A percentile compares a stretch with the other conserved stretches of the same genome.
Evolutionary conservation across 2,113 vertebrate species (phyloP).

Genomic region (Epinephelus cyanopodus): DNA sequence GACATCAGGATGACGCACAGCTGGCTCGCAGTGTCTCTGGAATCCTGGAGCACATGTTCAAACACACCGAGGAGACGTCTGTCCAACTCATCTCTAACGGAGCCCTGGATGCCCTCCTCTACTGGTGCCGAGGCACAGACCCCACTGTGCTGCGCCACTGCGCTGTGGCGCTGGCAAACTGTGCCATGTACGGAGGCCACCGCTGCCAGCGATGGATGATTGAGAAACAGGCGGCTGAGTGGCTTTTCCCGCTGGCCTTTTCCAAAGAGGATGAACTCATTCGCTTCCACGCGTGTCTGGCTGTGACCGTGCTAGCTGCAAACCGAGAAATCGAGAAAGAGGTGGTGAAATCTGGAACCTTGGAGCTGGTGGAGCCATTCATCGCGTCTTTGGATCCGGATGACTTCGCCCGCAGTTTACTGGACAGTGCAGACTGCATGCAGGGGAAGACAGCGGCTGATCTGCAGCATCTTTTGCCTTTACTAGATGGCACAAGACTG

Average conservation of each 20-base stretch:
- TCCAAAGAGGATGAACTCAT: conserved; percentile 94
- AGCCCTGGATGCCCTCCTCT: conserved; percentile 93
- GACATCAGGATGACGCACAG: conserved; percentile 89
- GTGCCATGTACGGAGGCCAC: conserved; percentile 95
- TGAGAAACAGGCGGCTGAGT: conserved; percentile 93
- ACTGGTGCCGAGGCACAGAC: conserved; percentile 95
- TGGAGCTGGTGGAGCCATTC: conserved; percentile 97
- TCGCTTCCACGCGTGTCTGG: conserved; percentile 94
- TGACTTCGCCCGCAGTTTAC: conserved; percentile 88
- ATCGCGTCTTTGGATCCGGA: conserved; percentile 94
- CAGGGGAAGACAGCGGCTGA: conserved; percentile 93
- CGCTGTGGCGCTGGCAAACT: conserved; percentile 94
- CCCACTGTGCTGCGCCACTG: conserved; percentile 92
- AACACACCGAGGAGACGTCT: conserved; percentile 96
- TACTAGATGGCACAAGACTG: conserved; percentile 92
- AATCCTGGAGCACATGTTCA: conserved; percentile 99
- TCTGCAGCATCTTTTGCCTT: conserved; percentile 91
- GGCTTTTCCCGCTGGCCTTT: conserved; percentile 97
- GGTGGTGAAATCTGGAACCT: conserved; percentile 95
- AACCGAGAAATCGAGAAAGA: conserved; percentile 96
- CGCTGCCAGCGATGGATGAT: conserved; percentile 94
- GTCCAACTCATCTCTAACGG: conserved; percentile 91
- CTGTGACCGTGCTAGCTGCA: conserved; percentile 91
- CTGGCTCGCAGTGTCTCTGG: conserved; percentile 91
- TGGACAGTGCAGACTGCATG: conserved; percentile 90